These are phyloP conservation scores for Triplophysa siluroides DNA, from an alignment of 2,113 vertebrate genomes.

Conservation along the genomic window DNA sequence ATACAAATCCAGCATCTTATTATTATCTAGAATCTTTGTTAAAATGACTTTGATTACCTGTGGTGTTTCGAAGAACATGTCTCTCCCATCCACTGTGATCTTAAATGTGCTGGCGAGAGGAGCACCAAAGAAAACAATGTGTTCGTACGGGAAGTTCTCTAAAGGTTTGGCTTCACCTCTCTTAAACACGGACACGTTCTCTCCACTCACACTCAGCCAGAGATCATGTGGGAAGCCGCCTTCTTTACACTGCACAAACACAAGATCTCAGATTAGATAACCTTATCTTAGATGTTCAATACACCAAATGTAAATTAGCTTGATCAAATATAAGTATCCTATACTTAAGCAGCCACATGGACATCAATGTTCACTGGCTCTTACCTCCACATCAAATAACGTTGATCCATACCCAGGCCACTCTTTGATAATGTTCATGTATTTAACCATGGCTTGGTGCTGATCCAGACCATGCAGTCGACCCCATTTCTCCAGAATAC, in stretches of 20 bases:
- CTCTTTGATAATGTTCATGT: slow-evolving; percentile 88
- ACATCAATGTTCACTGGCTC: not conserved
- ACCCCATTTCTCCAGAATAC: slow-evolving; percentile 87
- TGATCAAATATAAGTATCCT: no score
- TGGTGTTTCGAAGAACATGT: slow-evolving; percentile 91
- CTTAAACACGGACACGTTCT: slow-evolving; percentile 89
- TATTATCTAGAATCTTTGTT: no score
- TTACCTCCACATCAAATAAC: slow-evolving; percentile 91
- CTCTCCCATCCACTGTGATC: slow-evolving; percentile 90
- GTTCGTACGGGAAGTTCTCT: slow-evolving; percentile 90
- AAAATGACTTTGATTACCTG: slow-evolving; percentile 72
- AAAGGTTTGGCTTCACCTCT: slow-evolving; percentile 85
- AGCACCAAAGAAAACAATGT: slow-evolving; percentile 90
- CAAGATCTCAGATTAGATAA: slow-evolving; percentile 43
- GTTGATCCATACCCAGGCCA: slow-evolving; percentile 92
- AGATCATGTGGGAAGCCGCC: slow-evolving; percentile 91
- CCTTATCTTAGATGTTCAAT: not conserved
- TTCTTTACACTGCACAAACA: slow-evolving; percentile 90
- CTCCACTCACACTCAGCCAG: slow-evolving; percentile 88
- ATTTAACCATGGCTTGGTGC: slow-evolving; percentile 91
- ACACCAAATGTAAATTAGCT: no score
- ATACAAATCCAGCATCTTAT: not conserved
- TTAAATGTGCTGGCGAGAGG: slow-evolving; percentile 87
- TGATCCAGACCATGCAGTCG: slow-evolving; percentile 85
- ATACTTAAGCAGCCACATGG: no score